These are phyloP conservation scores for Cosmia pyralina DNA, from an alignment of 2,888 invertebrate species.

Conservation along the genomic window DNA sequence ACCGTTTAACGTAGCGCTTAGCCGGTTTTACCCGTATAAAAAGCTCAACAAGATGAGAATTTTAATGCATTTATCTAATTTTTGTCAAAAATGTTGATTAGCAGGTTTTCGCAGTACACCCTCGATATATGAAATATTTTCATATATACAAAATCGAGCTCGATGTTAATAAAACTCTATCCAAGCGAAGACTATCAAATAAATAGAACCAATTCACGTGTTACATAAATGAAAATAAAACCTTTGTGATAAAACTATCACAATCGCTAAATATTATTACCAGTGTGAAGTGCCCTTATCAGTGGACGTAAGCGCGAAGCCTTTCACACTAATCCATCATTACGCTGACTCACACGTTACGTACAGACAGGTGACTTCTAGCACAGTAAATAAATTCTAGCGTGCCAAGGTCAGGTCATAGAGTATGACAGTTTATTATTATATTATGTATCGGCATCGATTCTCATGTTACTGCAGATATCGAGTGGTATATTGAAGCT, in stretches of 20 bases:
- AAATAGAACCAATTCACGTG: background rate
- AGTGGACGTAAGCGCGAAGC: slow-evolving; percentile 35
- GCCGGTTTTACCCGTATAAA: no score
- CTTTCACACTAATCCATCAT: slow-evolving; percentile 50
- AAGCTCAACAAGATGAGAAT: no score
- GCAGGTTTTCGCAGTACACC: no score
- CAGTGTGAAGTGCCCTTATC: slow-evolving; percentile 25
- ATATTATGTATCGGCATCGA: slow-evolving; percentile 3
- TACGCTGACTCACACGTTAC: slow-evolving; percentile 34
- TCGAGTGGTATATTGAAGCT: background rate
- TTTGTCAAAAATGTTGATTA: no score
- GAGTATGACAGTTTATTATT: background rate
- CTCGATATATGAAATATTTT: no score
- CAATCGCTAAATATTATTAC: slow-evolving; percentile 3
- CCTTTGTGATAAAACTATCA: background rate
- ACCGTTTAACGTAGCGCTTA: no score
- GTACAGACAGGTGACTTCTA: slow-evolving; percentile 28
- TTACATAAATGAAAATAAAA: background rate
- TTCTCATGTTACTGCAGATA: background rate
- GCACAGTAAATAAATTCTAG: no score
- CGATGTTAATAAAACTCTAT: background rate
- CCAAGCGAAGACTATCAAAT: background rate
- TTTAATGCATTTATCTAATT: no score
- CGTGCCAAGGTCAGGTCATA: slow-evolving; percentile 32
- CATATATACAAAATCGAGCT: no score